These are phyloP conservation scores for Drosophila ustulata DNA, from an alignment of 2,888 invertebrate species.

Conservation along the genomic window DNA sequence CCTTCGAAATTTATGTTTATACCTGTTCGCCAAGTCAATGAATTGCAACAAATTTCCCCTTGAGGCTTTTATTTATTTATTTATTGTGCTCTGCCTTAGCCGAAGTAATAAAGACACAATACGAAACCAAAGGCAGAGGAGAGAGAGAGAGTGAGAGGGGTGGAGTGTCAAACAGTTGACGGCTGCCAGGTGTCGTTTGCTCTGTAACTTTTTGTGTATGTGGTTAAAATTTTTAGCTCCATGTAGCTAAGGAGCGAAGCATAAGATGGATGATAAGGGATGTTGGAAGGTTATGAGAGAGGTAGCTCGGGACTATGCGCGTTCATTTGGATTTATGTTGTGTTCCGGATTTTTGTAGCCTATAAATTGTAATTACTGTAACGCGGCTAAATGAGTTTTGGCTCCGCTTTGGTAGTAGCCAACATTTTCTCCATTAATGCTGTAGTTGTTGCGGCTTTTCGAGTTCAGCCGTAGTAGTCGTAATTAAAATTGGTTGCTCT, in stretches of 20 bases:
- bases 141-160: neutral
- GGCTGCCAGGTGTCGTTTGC: constrained; percentile 70
- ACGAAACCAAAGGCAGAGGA: constrained; percentile 2
- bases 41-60: constrained; percentile 82
- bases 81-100: constrained; percentile 74
- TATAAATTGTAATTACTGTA: constrained; percentile 82
- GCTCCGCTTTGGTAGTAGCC: constrained; percentile 70
- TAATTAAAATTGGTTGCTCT: constrained; percentile 78
- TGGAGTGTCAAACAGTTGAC: neutral
- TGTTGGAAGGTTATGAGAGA: neutral
- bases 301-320: constrained; percentile 32
- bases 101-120: constrained; percentile 73
- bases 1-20: constrained; percentile 73
- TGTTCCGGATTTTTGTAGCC: constrained; percentile 81
- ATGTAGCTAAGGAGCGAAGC: constrained; percentile 35
- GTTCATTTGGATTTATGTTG: constrained; percentile 79
- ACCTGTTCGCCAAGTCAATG: constrained; percentile 81
- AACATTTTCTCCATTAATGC: constrained; percentile 59
- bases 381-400: constrained; percentile 77
- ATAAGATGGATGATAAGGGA: neutral
- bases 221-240: constrained; percentile 78
- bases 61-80: constrained; percentile 80
- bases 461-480: constrained; percentile 68
- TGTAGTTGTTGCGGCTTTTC: constrained; percentile 43
- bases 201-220: constrained; percentile 61